A percentile compares a stretch with the other conserved stretches of the same genome.
Evolutionary conservation across 2,797 vertebrate genomes (phyloP).

Genomic region (Phataginus tetradactyla): DNA sequence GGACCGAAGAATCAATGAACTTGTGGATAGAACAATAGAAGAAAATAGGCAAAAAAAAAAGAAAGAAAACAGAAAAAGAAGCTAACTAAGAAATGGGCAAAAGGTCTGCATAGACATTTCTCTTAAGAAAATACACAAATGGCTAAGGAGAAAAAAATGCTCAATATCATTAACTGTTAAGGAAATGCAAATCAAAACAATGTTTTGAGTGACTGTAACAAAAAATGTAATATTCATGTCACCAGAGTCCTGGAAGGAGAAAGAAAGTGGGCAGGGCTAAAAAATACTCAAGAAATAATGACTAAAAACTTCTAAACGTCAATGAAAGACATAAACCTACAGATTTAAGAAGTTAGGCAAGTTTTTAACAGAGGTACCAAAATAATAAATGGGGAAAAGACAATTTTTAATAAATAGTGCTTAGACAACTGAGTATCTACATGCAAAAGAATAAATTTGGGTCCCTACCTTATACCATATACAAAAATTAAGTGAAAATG

Average conservation of each 20-base stretch:
- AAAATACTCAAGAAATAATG: slow-evolving; percentile 25
- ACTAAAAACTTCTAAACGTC: slow-evolving; percentile 17
- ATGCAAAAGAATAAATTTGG: neutral
- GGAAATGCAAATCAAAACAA: too few species aligned
- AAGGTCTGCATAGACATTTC: too few species aligned
- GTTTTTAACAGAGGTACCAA: neutral
- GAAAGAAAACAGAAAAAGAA: neutral
- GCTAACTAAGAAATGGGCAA: neutral
- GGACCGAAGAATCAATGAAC: neutral
- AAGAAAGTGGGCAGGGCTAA: neutral
- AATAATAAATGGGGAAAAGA: neutral
- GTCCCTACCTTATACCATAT: neutral
- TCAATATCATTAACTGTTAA: too few species aligned
- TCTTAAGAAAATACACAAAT: too few species aligned
- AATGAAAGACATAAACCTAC: neutral
- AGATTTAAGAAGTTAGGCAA: neutral
- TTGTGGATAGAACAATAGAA: neutral
- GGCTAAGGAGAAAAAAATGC: too few species aligned
- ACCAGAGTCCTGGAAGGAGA: neutral
- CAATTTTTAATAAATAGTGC: neutral
- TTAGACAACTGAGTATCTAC: neutral
- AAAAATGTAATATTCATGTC: neutral
- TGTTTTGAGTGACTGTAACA: neutral
- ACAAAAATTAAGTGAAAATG: neutral
- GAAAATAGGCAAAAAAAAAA: neutral